phyloP scores from a whole-genome alignment of 1,140 invertebrate genomes.

The Hesperophylax magnus region DNA sequence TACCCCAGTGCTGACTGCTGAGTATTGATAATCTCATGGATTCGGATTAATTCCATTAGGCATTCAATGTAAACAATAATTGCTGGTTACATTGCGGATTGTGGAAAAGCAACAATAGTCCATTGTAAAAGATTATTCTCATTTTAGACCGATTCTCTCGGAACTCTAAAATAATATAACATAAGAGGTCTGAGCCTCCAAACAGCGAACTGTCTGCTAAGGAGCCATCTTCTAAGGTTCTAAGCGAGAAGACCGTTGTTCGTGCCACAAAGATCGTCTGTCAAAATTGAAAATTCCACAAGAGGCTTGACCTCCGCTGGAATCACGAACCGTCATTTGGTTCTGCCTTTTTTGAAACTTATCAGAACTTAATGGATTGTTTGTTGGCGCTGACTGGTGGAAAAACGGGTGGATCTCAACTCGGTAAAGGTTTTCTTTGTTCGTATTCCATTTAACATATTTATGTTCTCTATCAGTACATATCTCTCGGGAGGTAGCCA shows the following conservation, averaged over 20 bases:
- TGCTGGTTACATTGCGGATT: conserved; percentile 43
- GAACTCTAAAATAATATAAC: conserved; percentile 9
- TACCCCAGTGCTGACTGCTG: no score
- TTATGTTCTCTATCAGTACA: no score
- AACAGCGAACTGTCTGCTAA: conserved; percentile 13
- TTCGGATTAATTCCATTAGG: not conserved
- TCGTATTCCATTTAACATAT: not conserved
- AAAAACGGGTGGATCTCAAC: not conserved
- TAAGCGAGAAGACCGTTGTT: conserved; percentile 14
- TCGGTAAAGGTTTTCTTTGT: not conserved
- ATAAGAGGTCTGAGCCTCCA: not conserved
- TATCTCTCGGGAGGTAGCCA: no score
- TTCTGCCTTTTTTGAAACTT: conserved; percentile 33
- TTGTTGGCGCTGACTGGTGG: not conserved
- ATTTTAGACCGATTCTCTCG: conserved; percentile 5
- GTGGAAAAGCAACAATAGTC: conserved; percentile 39
- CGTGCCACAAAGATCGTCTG: conserved; percentile 30
- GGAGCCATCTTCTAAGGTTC: conserved; percentile 19
- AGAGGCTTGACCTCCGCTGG: conserved; percentile 35
- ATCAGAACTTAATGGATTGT: conserved; percentile 27
- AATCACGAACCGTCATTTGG: conserved; percentile 29
- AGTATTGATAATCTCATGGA: not conserved
- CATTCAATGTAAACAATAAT: conserved; percentile 46
- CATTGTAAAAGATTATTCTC: conserved; percentile 39
- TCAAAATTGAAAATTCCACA: conserved; percentile 30